These are phyloP conservation scores for Thalpophila matura DNA, from an alignment of 2,888 invertebrate genomes.

Conservation along the genomic window DNA sequence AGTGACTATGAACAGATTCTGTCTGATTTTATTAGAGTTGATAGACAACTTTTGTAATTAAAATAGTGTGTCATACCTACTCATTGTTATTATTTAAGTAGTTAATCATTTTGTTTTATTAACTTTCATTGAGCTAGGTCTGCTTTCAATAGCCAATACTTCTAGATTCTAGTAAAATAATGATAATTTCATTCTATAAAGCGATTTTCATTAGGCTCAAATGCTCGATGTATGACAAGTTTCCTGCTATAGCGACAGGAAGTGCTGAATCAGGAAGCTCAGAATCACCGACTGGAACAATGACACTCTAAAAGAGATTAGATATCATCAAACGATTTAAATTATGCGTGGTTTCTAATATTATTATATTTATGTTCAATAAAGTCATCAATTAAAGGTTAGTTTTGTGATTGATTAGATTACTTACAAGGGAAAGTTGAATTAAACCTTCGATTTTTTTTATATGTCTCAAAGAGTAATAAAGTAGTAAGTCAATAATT, in stretches of 20 bases:
- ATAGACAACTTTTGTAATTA: constrained; percentile 34
- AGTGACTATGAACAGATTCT: constrained; percentile 55
- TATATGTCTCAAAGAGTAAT: too few relatives aligned
- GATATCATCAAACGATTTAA: constrained; percentile 23
- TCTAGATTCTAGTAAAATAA: constrained; percentile 4
- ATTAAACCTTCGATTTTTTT: too few relatives aligned
- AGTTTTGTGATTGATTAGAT: too few relatives aligned
- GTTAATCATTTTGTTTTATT: constrained; percentile 18
- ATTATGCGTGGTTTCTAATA: background rate
- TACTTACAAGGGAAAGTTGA: too few relatives aligned
- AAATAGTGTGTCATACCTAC: constrained; percentile 17
- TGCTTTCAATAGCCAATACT: background rate
- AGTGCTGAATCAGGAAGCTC: constrained; percentile 16
- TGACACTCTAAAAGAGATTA: constrained; percentile 18
- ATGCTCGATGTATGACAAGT: background rate
- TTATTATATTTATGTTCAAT: too few relatives aligned
- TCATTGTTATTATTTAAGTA: constrained; percentile 33
- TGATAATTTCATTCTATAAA: background rate
- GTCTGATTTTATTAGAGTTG: constrained; percentile 58
- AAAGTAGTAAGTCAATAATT: too few relatives aligned
- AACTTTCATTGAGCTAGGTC: constrained; percentile 16
- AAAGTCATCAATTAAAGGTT: background rate
- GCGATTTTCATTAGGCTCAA: background rate
- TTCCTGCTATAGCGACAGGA: constrained; percentile 19
- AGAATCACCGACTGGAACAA: background rate